Percentiles rank a stretch among this genome's conserved stretches.
phyloP scores from a whole-genome alignment of 92 coral and sea anemone genomes.

The Epizoanthus stellaris region DNA sequence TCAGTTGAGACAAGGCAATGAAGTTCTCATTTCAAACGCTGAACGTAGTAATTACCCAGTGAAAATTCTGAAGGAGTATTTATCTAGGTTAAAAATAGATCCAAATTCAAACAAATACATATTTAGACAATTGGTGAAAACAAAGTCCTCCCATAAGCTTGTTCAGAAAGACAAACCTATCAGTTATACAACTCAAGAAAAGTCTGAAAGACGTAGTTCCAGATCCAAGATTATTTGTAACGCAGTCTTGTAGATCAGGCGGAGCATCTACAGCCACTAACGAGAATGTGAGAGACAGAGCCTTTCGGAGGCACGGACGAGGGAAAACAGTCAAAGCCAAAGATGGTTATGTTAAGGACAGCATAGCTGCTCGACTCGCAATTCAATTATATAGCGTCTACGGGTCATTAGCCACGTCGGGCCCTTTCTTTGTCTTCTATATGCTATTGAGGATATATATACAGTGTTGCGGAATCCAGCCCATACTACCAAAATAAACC shows the following conservation, averaged over 20 bases:
- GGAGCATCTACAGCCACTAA: too few relatives aligned
- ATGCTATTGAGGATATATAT: too few relatives aligned
- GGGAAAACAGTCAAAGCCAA: conserved; percentile 27
- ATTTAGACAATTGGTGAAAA: background rate
- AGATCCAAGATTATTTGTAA: background rate
- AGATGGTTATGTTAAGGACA: conserved; percentile 31
- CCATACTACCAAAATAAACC: too few relatives aligned
- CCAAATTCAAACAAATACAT: background rate
- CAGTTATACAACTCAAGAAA: background rate
- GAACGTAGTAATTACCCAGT: too few relatives aligned
- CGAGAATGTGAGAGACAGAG: too few relatives aligned
- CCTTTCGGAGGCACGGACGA: conserved; percentile 6
- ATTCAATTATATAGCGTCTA: background rate
- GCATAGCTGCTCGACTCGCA: conserved; percentile 8
- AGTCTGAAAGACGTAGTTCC: background rate
- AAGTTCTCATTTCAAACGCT: too few relatives aligned
- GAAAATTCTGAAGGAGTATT: too few relatives aligned
- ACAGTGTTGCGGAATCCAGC: too few relatives aligned
- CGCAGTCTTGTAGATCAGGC: too few relatives aligned
- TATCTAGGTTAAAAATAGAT: background rate
- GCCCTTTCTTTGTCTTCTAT: too few relatives aligned
- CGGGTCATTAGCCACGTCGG: too few relatives aligned
- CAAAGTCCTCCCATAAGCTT: conserved; percentile 4
- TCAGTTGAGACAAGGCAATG: too few relatives aligned
- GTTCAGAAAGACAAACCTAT: conserved; percentile 2